Base-by-base conservation (phyloP, 2,888 invertebrate genomes). In the Ischnura elegans region DNA sequence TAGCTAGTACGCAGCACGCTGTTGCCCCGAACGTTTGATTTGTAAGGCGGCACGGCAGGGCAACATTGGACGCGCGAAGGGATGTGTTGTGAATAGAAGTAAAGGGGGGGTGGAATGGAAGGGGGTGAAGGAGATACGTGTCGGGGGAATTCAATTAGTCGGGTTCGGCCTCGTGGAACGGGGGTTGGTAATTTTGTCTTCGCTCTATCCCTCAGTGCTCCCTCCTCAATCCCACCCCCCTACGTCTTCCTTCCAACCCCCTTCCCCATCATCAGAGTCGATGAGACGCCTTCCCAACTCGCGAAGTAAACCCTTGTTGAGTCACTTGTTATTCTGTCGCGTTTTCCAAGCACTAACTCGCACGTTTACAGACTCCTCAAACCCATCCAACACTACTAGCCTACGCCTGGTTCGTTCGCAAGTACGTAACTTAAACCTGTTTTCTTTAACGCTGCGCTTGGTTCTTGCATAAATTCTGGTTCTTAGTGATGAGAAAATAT, bases 131-230 rank as follows among this genome's bases (percentile, higher is more conserved):
- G 61, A 29, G 61, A 43, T 43, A 90, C 90, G 90, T 90, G 90
- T 90, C 66, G 90, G 66, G 90, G 90, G 90, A 90, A 90, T 90
- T 90, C 90, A 90, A 90, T 90, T 90, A 90, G 90, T 66, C 90
- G 43, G 66, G n/a, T 47, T 90, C 43, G 61, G 61, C 61, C 61
- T 43, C 42, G 61, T 61, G 61, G 51, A 19, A 51, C 19, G 90
- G 90, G n/a, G 90, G 61, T 90, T 90, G 66, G 90, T 61, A 90
- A 90, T 90, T 87, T 87, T 55, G 87, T 87, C 87, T 87, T 90
- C 90, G 43, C 90, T 51, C 8, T 29, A 42, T 61, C 90, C n/a
- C 5, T 43, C 45, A n/a, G 36, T 2, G n/a, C 8, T 36, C 25
- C 86, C 0, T 6, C 85, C 16, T 8, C 43, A 25, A 25, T 46